Conservation (phyloP, 2,113 vertebrate genomes). For the Ochotona curzoniae region DNA sequence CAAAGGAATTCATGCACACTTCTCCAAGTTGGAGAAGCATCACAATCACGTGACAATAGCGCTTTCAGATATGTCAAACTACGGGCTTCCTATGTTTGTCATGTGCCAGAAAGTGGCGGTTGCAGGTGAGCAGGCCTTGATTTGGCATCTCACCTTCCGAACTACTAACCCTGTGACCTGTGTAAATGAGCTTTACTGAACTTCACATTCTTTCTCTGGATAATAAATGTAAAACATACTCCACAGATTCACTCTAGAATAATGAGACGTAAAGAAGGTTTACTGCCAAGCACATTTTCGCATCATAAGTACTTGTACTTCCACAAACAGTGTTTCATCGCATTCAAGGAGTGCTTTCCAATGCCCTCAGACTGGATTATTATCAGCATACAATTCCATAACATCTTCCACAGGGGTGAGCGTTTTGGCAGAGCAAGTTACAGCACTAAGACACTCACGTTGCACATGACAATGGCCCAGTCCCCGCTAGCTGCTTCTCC, state of each 20-base stretch:
- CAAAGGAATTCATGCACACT: slow-evolving; percentile 10
- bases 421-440: too few relatives aligned
- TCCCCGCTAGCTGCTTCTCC: too few relatives aligned
- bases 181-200: neutral
- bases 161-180: neutral
- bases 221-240: neutral
- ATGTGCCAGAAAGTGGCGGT: neutral
- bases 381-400: neutral
- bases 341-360: neutral
- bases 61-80: neutral
- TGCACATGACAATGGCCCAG: too few relatives aligned
- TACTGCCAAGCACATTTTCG: neutral
- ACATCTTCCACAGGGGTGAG: too few relatives aligned
- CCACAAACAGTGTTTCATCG: neutral
- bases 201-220: neutral
- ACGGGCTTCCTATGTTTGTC: neutral
- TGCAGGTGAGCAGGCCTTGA: neutral
- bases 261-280: neutral
- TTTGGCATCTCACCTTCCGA: neutral
- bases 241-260: neutral
- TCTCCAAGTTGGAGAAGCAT: slow-evolving; percentile 4
- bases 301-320: neutral
- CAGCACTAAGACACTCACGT: too few relatives aligned
- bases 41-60: neutral
- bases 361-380: neutral